These are phyloP conservation scores for Sylvietta virens DNA, from an alignment of 2,113 vertebrate species.

Conservation along the genomic window DNA sequence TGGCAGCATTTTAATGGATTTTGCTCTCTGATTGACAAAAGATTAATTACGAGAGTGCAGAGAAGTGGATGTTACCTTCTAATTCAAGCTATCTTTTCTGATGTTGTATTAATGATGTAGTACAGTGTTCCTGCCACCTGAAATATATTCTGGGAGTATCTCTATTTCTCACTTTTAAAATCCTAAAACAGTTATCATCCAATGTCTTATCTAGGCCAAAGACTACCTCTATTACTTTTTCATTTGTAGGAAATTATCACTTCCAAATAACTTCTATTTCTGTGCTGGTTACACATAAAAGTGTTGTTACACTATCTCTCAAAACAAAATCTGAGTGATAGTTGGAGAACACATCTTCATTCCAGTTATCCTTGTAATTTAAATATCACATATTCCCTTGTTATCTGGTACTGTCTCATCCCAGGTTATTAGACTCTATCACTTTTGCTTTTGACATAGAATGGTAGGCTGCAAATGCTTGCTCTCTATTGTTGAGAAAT, in stretches of 20 bases:
- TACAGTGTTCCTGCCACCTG: not conserved
- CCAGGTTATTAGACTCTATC: not conserved
- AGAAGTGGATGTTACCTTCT: not conserved
- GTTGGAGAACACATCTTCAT: not conserved
- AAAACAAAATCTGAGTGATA: not conserved
- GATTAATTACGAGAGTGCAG: not conserved
- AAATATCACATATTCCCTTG: not conserved
- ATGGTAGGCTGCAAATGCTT: not conserved
- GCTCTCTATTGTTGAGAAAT: not conserved
- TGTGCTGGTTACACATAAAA: not conserved
- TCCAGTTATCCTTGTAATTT: not conserved
- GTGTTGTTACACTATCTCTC: not conserved
- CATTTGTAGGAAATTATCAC: not conserved
- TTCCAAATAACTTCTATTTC: not conserved
- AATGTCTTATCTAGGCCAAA: not conserved
- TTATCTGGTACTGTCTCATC: not conserved
- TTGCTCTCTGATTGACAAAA: not conserved
- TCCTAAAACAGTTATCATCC: not conserved
- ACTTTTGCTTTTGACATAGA: not conserved
- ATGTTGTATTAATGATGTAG: not conserved
- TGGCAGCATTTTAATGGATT: not conserved
- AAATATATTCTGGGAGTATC: not conserved
- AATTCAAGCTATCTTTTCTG: not conserved
- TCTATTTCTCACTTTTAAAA: not conserved
- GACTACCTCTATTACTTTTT: not conserved